These are phyloP conservation scores for Drosophila bocqueti DNA, from an alignment of 1,140 invertebrate genomes.

Conservation along the genomic window DNA sequence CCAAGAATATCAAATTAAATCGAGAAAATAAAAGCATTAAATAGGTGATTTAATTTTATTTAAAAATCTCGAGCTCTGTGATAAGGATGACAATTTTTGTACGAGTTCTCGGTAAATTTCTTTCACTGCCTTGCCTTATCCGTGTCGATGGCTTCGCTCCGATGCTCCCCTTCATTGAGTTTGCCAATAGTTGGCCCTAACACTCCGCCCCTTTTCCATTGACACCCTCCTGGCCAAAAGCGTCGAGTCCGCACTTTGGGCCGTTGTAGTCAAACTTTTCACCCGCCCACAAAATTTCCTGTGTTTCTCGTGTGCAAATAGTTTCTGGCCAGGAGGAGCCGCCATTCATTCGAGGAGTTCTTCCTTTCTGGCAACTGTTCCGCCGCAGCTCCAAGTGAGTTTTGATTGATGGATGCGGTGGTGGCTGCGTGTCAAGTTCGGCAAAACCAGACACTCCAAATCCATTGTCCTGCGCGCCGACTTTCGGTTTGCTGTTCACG, in stretches of 20 bases:
- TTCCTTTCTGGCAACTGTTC: constrained; percentile 8
- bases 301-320: constrained; percentile 38
- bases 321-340: constrained; percentile 16
- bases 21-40: too few relatives aligned
- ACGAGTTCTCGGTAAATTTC: neutral
- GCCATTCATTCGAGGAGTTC: constrained; percentile 19
- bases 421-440: constrained; percentile 40
- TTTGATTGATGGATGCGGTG: constrained; percentile 40
- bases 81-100: too few relatives aligned
- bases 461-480: constrained; percentile 30
- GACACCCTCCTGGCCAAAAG: constrained; percentile 20
- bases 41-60: neutral
- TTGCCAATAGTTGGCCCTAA: constrained; percentile 52
- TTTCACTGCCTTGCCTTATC: constrained; percentile 17
- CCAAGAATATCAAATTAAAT: neutral
- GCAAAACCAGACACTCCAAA: constrained; percentile 38
- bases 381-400: constrained; percentile 39
- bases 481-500: constrained; percentile 6
- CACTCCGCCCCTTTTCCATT: constrained; percentile 21
- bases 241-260: constrained; percentile 31
- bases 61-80: neutral
- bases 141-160: constrained; percentile 29
- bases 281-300: constrained; percentile 18
- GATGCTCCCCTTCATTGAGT: constrained; percentile 38
- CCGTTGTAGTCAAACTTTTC: constrained; percentile 37